Base-by-base conservation (phyloP, 2,888 invertebrate genomes). In the Nowickia ferox region DNA sequence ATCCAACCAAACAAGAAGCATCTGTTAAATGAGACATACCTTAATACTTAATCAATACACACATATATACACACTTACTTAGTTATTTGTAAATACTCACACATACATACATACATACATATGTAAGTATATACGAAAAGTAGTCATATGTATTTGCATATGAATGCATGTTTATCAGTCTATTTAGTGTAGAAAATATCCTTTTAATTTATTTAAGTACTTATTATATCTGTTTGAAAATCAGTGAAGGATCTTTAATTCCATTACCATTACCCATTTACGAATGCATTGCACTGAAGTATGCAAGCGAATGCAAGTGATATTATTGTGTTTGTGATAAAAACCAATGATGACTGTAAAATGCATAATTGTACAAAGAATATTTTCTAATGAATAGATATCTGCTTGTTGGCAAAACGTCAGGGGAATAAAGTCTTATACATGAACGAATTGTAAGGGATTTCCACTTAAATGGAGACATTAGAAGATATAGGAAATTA, bases 171-270 rank as follows among this genome's bases (percentile, higher is more conserved):
- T 68, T 72, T 65, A 72, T 57, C 63, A 42, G 40, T 57, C 15
- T 75, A 61, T 81, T 68, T 81, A 59, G 42, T 81, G 40, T 38
- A 57, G 84, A 63, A 80, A 74, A 82, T 63, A 61, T 81, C 65
- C 82, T 86, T 71, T 79, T 86, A 86, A 86, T 86, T 86, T 86
- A 86, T 86, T 86, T 86, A 82, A 86, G 78, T 86, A 86, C 71
- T 59, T 77, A 68, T 79, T 69, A 44, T 79, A 86, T 86, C 71
- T 65, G n/a, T 59, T 75, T 78, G 51, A 65, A 82, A 82, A 86
- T 86, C 85, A 79, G 75, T 86, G 75, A 82, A 79, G 82, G 69
- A 82, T 82, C 65, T 82, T 71, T 79, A 82, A 82, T 86, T 82
- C 71, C 78, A 82, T 86, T 86, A 86, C 71, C 78, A 82, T 86